These are phyloP conservation scores for Lepeophtheirus nordmannii DNA, from an alignment of 2,888 invertebrate species.

Conservation along the genomic window DNA sequence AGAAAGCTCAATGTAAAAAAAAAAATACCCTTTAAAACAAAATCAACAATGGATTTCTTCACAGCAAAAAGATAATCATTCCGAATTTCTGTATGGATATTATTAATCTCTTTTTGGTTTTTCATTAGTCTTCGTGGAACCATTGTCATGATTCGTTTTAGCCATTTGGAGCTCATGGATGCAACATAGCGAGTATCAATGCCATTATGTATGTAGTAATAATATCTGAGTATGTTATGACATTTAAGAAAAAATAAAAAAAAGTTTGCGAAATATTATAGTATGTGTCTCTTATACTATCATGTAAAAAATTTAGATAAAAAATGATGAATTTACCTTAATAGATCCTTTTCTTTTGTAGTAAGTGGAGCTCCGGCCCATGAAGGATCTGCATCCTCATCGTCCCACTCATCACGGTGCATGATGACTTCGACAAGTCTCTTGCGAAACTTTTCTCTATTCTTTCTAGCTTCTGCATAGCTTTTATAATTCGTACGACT, in stretches of 20 bases:
- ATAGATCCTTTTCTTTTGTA: conserved; percentile 18
- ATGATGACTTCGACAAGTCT: conserved; percentile 59
- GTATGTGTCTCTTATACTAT: too few species aligned
- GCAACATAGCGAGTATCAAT: conserved; percentile 78
- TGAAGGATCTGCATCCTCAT: conserved; percentile 22
- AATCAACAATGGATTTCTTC: conserved; percentile 81
- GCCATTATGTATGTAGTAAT: conserved; percentile 76
- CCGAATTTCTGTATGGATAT: conserved; percentile 58
- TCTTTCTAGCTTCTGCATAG: conserved; percentile 33
- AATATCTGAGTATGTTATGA: conserved; percentile 46
- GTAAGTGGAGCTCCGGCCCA: conserved; percentile 22
- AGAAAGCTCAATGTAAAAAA: not conserved
- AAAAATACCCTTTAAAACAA: conserved; percentile 48
- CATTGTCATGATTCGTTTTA: conserved; percentile 31
- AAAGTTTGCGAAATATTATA: too few species aligned
- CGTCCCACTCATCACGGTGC: conserved; percentile 36
- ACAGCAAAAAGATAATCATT: conserved; percentile 72
- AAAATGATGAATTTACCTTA: not conserved
- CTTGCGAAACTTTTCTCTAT: conserved; percentile 65
- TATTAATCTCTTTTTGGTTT: conserved; percentile 30
- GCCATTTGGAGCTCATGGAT: conserved; percentile 47
- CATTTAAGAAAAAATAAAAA: conserved; percentile 27
- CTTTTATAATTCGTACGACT: conserved; percentile 6
- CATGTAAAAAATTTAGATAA: not conserved
- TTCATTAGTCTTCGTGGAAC: conserved; percentile 18